Evolutionary conservation across 2,113 vertebrate species (phyloP), one percentile per base, ranked within the genome.

Genomic region (Leucosticte australis): DNA sequence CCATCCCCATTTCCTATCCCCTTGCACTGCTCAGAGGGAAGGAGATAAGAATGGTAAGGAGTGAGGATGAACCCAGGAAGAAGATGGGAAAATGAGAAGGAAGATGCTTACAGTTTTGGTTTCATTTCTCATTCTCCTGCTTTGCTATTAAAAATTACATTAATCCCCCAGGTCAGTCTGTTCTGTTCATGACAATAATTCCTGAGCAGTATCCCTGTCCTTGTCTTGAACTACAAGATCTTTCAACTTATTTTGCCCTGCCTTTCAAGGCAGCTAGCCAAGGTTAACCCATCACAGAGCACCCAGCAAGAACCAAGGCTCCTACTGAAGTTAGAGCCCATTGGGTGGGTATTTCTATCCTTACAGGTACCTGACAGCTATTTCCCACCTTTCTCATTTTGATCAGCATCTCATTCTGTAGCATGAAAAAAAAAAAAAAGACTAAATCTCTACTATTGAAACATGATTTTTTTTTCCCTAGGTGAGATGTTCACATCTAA

Each of bases 1-100:
- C 18, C 13, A 6, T 4, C 1, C 1, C 7, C 5, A 2, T 41
- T 88, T 13, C 17, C 30, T 13, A 23, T 17, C 2, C 4, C 6
- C 7, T 15, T 64, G 20, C 14, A 37, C 46, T 52, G 24, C 31
- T 37, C 1, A 2, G 6, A 1, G 11, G 18, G 13, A 18, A 41
- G 24, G 19, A 59, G 7, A 22, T 6, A n/a, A n/a, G 9, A 69
- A 28, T 8, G 16, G 6, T 50, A 26, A 55, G 26, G 15, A 74
- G 17, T 16, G 19, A 69, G 6, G 26, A 1, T 60, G 10, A 86
- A 28, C 7, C 22, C 35, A 26, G 20, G 18, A 77, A 44, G 31
- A 85, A 77, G 31, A 12, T 6, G 4, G 8, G 24, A 89, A 39
- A 85, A n/a, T 49, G 11, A 77, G 13, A 73, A 35, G 17, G 15